These are phyloP conservation scores for Cavia aperea DNA, from an alignment of 2,113 vertebrate species.

Conservation along the genomic window DNA sequence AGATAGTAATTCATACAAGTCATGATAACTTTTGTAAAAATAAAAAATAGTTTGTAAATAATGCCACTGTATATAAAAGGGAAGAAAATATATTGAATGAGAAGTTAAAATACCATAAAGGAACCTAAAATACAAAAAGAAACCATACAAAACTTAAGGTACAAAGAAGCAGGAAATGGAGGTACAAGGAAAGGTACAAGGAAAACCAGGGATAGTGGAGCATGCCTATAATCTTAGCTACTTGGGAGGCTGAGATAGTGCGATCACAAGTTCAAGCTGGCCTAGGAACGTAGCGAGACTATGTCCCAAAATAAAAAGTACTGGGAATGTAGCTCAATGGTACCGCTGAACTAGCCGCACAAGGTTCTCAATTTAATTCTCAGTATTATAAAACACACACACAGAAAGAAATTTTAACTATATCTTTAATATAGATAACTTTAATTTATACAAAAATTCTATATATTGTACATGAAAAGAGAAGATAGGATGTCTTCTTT, in stretches of 20 bases:
- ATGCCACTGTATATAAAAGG: neutral
- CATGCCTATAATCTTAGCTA: neutral
- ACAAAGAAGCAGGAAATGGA: neutral
- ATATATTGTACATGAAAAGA: neutral
- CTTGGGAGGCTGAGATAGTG: neutral
- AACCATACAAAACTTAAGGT: neutral
- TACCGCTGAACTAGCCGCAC: neutral
- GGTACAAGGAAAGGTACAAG: neutral
- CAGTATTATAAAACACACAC: neutral
- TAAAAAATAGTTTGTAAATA: conserved; percentile 15
- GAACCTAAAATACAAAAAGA: neutral
- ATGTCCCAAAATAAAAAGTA: neutral
- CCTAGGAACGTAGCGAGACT: neutral
- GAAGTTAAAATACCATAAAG: neutral
- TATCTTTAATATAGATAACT: neutral
- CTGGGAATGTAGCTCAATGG: neutral
- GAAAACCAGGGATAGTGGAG: neutral
- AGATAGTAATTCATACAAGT: neutral
- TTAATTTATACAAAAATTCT: neutral
- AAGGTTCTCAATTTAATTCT: neutral
- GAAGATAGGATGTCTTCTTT: neutral
- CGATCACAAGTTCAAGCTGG: neutral
- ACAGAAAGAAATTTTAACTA: neutral
- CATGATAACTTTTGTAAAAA: neutral
- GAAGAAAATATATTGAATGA: neutral